These are phyloP conservation scores for Maccullochella peelii DNA, from an alignment of 2,113 vertebrate species.

Conservation along the genomic window DNA sequence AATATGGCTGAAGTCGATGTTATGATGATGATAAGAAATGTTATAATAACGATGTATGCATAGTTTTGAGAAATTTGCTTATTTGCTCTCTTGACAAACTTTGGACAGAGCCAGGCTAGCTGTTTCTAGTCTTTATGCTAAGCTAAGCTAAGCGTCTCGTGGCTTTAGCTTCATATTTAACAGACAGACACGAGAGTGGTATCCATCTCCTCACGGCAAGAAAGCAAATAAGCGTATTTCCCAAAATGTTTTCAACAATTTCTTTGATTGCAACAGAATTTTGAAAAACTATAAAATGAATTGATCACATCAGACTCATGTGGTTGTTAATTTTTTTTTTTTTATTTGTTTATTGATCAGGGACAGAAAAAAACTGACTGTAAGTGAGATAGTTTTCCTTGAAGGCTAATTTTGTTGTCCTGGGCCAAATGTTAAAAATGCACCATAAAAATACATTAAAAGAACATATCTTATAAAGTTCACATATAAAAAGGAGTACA, in stretches of 20 bases:
- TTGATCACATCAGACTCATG: too few relatives aligned
- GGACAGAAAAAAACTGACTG: neutral
- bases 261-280: too few relatives aligned
- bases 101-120: neutral
- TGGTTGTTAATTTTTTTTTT: too few relatives aligned
- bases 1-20: neutral
- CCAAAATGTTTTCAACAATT: too few relatives aligned
- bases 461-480: neutral
- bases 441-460: neutral
- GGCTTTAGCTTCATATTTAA: too few relatives aligned
- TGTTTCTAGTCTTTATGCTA: too few relatives aligned
- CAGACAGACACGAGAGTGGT: too few relatives aligned
- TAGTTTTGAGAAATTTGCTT: neutral
- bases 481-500: neutral
- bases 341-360: neutral
- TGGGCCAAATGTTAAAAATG: neutral
- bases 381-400: neutral
- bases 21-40: neutral
- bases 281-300: too few relatives aligned
- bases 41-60: neutral
- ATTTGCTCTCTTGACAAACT: neutral
- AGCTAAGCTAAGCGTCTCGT: too few relatives aligned
- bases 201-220: too few relatives aligned
- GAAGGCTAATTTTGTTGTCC: neutral
- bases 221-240: too few relatives aligned